phyloP scores from a whole-genome alignment of 2,113 vertebrate genomes.

The Monopterus albus region DNA sequence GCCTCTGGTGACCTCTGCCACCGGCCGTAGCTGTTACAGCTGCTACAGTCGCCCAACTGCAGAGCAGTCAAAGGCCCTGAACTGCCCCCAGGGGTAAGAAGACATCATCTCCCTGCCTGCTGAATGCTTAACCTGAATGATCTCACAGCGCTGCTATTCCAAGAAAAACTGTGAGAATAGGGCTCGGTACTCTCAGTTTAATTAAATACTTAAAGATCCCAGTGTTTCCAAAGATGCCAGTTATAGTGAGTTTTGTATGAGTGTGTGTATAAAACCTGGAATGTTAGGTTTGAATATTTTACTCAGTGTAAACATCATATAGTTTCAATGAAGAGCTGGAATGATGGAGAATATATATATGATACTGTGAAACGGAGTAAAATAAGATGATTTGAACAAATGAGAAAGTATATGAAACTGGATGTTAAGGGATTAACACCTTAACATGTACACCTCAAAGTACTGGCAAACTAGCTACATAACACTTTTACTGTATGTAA shows the following conservation, averaged over 20 bases:
- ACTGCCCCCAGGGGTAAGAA: background rate
- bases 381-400: background rate
- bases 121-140: background rate
- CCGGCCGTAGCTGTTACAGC: slow-evolving; percentile 2
- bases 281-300: too few relatives aligned
- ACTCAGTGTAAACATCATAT: background rate
- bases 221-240: background rate
- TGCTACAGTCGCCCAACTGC: slow-evolving; percentile 30
- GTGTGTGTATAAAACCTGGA: too few relatives aligned
- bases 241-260: background rate
- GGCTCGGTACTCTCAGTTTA: background rate
- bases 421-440: too few relatives aligned
- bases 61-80: slow-evolving; percentile 57
- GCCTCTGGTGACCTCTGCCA: slow-evolving; percentile 22
- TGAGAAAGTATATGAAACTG: too few relatives aligned
- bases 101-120: slow-evolving; percentile 3
- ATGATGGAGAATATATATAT: background rate
- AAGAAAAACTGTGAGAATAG: slow-evolving; percentile 1
- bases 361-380: too few relatives aligned
- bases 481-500: too few relatives aligned
- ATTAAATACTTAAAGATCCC: too few relatives aligned
- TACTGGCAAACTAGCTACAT: too few relatives aligned
- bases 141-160: slow-evolving; percentile 2
- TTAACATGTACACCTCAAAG: too few relatives aligned
- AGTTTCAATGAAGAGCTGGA: background rate